These are phyloP conservation scores for Lagria hirta DNA, from an alignment of 2,888 invertebrate species.

Conservation along the genomic window DNA sequence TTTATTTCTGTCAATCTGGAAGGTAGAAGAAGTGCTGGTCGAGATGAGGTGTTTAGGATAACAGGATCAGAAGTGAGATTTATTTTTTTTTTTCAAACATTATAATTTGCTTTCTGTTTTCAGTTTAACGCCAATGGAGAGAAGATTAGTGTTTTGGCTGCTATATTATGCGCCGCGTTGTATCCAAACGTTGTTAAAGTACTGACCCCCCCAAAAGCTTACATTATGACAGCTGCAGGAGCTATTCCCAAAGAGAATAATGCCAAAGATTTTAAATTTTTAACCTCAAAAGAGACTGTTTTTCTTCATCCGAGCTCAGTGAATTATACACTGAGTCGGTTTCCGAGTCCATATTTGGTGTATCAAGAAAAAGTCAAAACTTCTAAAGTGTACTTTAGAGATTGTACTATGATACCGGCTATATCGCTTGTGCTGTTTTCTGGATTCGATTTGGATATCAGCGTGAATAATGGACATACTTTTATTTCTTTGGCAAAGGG, in stretches of 20 bases:
- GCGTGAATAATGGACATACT: constrained; percentile 71
- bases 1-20: constrained; percentile 72
- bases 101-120: constrained; percentile 38
- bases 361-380: constrained; percentile 85
- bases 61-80: constrained; percentile 42
- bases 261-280: constrained; percentile 73
- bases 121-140: constrained; percentile 74
- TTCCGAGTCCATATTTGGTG: constrained; percentile 74
- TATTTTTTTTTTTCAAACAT: not conserved
- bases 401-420: constrained; percentile 79
- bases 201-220: constrained; percentile 76
- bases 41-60: constrained; percentile 62
- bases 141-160: constrained; percentile 73
- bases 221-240: constrained; percentile 70
- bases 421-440: constrained; percentile 71
- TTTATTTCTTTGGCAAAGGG: constrained; percentile 75
- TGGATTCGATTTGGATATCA: constrained; percentile 73
- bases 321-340: constrained; percentile 66
- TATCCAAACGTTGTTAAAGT: constrained; percentile 92
- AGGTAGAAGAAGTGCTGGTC: constrained; percentile 57
- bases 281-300: constrained; percentile 72
- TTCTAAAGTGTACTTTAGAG: constrained; percentile 74
- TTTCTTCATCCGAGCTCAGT: constrained; percentile 76
- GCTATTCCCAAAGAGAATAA: constrained; percentile 71
- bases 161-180: constrained; percentile 86